phyloP scores from a whole-genome alignment of 2,113 vertebrate species.

The Siphamia tubifer region DNA sequence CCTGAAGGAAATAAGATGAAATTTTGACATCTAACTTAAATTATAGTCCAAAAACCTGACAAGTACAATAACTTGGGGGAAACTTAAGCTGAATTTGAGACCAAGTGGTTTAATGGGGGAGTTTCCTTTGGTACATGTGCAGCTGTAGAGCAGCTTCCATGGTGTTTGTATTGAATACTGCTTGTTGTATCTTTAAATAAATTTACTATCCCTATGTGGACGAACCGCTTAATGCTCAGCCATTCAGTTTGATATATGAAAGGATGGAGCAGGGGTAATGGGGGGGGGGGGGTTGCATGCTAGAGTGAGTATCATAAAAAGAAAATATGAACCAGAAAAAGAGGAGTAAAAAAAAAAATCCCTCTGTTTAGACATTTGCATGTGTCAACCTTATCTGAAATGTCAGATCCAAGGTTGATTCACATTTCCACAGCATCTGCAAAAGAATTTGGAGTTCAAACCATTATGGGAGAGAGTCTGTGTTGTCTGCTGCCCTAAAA shows the following conservation, averaged over 20 bases:
- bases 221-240: constrained; percentile 50
- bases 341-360: background rate
- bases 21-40: background rate
- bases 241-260: constrained; percentile 48
- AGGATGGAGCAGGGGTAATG: constrained; percentile 6
- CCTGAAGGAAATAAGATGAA: background rate
- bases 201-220: constrained; percentile 60
- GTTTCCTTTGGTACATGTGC: background rate
- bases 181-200: constrained; percentile 55
- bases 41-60: background rate
- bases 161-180: constrained; percentile 11
- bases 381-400: constrained; percentile 7
- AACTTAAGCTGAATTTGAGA: constrained; percentile 7
- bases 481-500: constrained; percentile 40
- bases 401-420: background rate
- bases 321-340: constrained; percentile 8
- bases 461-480: constrained; percentile 2
- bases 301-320: constrained; percentile 23
- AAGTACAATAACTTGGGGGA: background rate
- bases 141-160: constrained; percentile 19
- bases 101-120: background rate
- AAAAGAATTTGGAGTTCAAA: constrained; percentile 11
- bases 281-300: constrained; percentile 2
- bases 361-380: background rate
- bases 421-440: constrained; percentile 31